Percentiles rank a stretch among this genome's conserved stretches.
phyloP scores from a whole-genome alignment of 2,113 vertebrate species.

The Halcyon senegalensis region DNA sequence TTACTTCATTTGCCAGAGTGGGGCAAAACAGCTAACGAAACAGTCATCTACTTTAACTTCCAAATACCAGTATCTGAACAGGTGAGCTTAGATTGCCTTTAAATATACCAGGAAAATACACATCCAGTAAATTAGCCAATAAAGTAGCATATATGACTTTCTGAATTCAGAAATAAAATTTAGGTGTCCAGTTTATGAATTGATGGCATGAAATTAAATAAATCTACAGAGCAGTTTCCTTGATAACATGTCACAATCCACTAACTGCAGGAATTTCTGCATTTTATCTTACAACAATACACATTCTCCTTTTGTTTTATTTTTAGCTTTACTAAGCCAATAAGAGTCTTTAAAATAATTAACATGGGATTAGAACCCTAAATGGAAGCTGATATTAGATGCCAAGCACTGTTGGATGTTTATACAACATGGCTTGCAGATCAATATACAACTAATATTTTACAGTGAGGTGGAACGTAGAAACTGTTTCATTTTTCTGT shows the following conservation, averaged over 20 bases:
- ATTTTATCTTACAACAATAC: not conserved
- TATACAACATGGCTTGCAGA: not conserved
- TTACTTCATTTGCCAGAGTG: not conserved
- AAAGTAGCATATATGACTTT: not conserved
- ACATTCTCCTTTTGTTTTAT: not conserved
- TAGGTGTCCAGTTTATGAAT: not conserved
- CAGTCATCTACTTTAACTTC: not conserved
- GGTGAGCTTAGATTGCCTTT: not conserved
- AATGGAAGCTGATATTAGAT: not conserved
- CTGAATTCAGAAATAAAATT: not conserved
- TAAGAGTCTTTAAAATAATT: not conserved
- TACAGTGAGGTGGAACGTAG: not conserved
- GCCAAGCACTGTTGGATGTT: not conserved
- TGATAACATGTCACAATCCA: not conserved
- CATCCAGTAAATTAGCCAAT: not conserved
- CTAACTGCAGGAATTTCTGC: not conserved
- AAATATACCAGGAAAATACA: not conserved
- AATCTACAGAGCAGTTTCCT: not conserved
- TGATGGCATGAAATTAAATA: not conserved
- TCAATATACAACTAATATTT: not conserved
- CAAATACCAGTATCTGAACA: not conserved
- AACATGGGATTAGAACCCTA: not conserved
- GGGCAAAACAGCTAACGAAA: not conserved
- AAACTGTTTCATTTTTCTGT: not conserved
- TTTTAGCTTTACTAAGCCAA: not conserved